A percentile compares a stretch with the other conserved stretches of the same genome.
These are phyloP conservation scores for Eumaeus atala DNA, from an alignment of 1,140 invertebrate species.

Conservation along the genomic window DNA sequence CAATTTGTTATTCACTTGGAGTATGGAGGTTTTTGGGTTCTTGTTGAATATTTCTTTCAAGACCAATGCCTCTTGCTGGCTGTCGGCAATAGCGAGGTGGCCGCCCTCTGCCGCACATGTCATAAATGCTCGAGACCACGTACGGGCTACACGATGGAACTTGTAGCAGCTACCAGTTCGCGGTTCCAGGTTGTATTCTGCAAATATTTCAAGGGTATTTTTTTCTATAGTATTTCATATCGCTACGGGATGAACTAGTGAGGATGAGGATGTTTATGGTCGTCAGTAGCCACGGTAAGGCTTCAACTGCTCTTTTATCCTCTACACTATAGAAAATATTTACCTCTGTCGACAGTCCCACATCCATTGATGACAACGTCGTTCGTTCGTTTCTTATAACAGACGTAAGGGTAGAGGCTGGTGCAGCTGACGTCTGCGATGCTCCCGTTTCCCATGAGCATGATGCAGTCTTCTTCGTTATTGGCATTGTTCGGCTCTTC, in stretches of 20 bases:
- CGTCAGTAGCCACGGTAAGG: no score
- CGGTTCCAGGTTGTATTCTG: slow-evolving; percentile 21
- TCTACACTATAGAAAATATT: no score
- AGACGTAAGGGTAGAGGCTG: slow-evolving; percentile 24
- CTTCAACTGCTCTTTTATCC: no score
- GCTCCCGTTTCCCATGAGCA: slow-evolving; percentile 16
- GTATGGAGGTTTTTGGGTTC: slow-evolving; percentile 12
- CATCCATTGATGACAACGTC: slow-evolving; percentile 21
- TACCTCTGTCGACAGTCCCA: slow-evolving; percentile 30
- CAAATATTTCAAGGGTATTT: neutral
- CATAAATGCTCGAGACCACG: slow-evolving; percentile 26
- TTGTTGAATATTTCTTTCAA: slow-evolving; percentile 19
- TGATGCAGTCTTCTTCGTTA: slow-evolving; percentile 25
- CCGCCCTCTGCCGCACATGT: slow-evolving; percentile 26
- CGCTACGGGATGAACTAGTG: no score
- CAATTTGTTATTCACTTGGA: slow-evolving; percentile 1
- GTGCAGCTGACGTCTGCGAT: slow-evolving; percentile 26
- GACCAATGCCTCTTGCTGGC: slow-evolving; percentile 20
- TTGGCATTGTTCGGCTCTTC: slow-evolving; percentile 26
- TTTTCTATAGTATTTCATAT: no score
- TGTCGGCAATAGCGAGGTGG: slow-evolving; percentile 25
- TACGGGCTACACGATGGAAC: slow-evolving; percentile 20
- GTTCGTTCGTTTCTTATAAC: slow-evolving; percentile 21
- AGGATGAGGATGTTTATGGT: no score
- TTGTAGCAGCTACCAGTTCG: slow-evolving; percentile 30